Evolutionary conservation across 2,888 invertebrate species (phyloP), one percentile per base, ranked within the genome.

Genomic region (Drosophila leonis): DNA sequence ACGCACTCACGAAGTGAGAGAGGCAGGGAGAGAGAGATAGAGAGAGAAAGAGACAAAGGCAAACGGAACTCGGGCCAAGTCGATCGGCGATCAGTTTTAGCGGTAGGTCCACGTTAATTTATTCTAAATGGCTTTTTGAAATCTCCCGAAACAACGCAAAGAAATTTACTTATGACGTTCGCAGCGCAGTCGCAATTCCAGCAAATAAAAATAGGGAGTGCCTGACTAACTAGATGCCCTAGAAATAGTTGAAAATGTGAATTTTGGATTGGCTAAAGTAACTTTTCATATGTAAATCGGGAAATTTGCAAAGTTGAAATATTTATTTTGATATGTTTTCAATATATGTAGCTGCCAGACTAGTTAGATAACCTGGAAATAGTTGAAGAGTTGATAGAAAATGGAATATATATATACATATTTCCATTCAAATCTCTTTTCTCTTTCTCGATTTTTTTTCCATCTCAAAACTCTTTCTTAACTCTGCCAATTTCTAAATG

Each of bases 51-150:
- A 61, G 27, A 59, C 46, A 35, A 37, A 24, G 52, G 42, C 42
- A 20, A 61, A 46, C 65, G 54, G 66, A 69, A 62, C 51, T 64
- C 39, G 27, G 76, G 5, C 29, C 12, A 18, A 33, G 41, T 24
- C n/a, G 46, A 77, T 69, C 71, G 66, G n/a, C 51, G 78, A 70
- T 80, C 80, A 68, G 82, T 81, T 90, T 90, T 85, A 88, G 89
- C 87, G 87, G 87, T 87, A 86, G 87, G 87, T 87, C 87, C 83
- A 60, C 59, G 79, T 78, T 87, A 87, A 87, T 90, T 90, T 90
- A 87, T 87, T 87, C 90, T 87, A 87, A 87, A 87, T 87, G 87
- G 89, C 81, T 83, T 87, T 86, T 90, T 86, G 89, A 90, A 90
- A 90, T 75, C 80, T 72, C 80, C 88, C 86, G 80, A 84, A 77